phyloP scores from a whole-genome alignment of 2,797 vertebrate species.

The Myripristis jacobus region DNA sequence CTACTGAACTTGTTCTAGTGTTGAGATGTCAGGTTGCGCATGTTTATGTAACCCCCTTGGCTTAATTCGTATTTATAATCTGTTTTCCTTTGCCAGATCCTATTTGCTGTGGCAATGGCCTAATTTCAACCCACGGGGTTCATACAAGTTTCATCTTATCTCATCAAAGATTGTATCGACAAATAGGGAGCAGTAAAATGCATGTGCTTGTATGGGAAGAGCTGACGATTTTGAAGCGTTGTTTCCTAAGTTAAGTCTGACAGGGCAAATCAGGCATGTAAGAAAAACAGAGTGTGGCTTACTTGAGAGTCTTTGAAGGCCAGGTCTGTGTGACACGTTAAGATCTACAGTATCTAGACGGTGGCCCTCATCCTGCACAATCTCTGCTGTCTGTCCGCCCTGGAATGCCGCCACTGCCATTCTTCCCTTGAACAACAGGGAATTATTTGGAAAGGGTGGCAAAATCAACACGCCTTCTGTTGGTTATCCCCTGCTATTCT shows the following conservation, averaged over 20 bases:
- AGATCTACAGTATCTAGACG: slow-evolving; percentile 55
- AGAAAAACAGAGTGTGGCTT: slow-evolving; percentile 38
- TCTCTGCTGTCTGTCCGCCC: slow-evolving; percentile 62
- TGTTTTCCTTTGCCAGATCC: not conserved
- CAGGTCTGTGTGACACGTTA: slow-evolving; percentile 66
- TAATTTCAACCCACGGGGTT: not conserved
- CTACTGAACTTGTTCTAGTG: no score
- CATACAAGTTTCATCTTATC: slow-evolving; percentile 17
- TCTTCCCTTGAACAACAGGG: slow-evolving; percentile 68
- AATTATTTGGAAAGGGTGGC: slow-evolving; percentile 74
- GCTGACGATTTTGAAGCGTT: no score
- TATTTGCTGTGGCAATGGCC: not conserved
- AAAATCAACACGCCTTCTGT: slow-evolving; percentile 77
- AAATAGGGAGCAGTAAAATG: slow-evolving; percentile 6
- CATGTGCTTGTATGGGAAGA: no score
- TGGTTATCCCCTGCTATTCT: slow-evolving; percentile 72
- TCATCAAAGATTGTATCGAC: slow-evolving; percentile 28
- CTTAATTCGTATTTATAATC: not conserved
- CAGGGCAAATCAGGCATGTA: not conserved
- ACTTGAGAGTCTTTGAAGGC: slow-evolving; percentile 58
- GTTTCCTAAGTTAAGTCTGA: no score
- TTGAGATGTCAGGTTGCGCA: no score
- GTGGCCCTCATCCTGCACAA: slow-evolving; percentile 59
- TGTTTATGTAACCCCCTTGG: no score
- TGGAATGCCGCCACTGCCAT: slow-evolving; percentile 72